Evolutionary conservation across 2,888 invertebrate genomes (phyloP), one percentile per base, ranked within the genome.

Genomic region (Ectobius pallidus): DNA sequence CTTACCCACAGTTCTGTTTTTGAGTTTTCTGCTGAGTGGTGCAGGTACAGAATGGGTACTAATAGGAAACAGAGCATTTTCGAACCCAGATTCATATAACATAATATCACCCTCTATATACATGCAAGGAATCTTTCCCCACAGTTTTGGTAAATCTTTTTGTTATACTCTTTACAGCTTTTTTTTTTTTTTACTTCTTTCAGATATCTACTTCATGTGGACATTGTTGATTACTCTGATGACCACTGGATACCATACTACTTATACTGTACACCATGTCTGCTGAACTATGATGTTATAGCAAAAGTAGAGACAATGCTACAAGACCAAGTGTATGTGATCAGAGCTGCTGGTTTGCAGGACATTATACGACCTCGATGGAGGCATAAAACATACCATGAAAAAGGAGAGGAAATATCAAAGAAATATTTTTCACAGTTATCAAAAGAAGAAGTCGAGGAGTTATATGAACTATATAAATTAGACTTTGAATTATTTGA

Each of bases 161-260:
- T n/a, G n/a, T n/a, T n/a, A n/a, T n/a, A n/a, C n/a, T n/a, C n/a
- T n/a, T n/a, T n/a, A n/a, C n/a, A n/a, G n/a, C n/a, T n/a, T 49
- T 49, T 4, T 11, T n/a, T 7, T 34, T 34, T 34, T 7, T 34
- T 34, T 77, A n/a, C 22, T 49, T 72, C 61, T 63, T 74, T 1
- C 72, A 78, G 78, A 58, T 83, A 83, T 75, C 75, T 87, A 14
- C 80, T 85, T 32, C 81, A 85, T 63, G 82, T 82, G 3, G 83
- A 86, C 75, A 76, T 85, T 18, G 79, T 80, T 0, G 80, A 77
- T 42, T 83, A 84, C 74, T 82, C 84, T 1, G 87, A 88, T 78
- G 86, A 86, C 77, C 89, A 89, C 78, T 89, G 89, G 89, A 84
- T 85, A 61, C 86, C 87, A 0, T 86, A 85, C 75, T 84, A 85